These are phyloP conservation scores for Amphipyra berbera DNA, from an alignment of 2,888 invertebrate species.

Conservation along the genomic window DNA sequence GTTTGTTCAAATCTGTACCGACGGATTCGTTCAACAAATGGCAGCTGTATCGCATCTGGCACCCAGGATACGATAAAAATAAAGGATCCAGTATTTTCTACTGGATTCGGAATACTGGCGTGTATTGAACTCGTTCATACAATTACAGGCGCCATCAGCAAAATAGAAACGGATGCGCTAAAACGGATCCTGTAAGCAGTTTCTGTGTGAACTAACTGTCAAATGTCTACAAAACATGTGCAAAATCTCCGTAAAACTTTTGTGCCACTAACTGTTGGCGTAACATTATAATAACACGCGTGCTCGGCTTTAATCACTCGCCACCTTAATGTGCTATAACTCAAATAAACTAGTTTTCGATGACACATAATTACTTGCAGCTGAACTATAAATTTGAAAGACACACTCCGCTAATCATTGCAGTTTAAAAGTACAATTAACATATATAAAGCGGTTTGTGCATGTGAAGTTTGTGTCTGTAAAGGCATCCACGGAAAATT, in stretches of 20 bases:
- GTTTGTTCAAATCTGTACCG: too few species aligned
- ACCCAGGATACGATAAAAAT: too few species aligned
- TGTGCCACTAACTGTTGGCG: constrained; percentile 12
- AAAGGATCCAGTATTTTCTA: too few species aligned
- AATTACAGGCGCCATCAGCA: too few species aligned
- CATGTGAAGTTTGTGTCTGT: too few species aligned
- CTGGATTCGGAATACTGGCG: too few species aligned
- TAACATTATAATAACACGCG: constrained; percentile 36
- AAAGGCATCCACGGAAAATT: background rate
- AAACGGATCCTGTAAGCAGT: too few species aligned
- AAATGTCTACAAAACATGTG: constrained; percentile 13
- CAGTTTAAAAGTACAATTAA: constrained; percentile 10
- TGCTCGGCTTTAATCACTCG: constrained; percentile 27
- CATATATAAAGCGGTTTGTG: background rate
- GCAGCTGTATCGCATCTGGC: too few species aligned
- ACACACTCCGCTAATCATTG: constrained; percentile 17
- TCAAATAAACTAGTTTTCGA: constrained; percentile 36
- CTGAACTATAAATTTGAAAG: constrained; percentile 27
- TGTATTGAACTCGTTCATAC: too few species aligned
- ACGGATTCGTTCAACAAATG: too few species aligned
- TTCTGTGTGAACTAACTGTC: too few species aligned
- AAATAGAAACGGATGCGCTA: too few species aligned
- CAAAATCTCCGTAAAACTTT: constrained; percentile 23
- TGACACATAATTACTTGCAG: constrained; percentile 39
- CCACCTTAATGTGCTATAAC: constrained; percentile 33